Evolutionary conservation across 2,888 invertebrate species (phyloP), one percentile per base, ranked within the genome.

Genomic region (Zygogramma bicolorata): DNA sequence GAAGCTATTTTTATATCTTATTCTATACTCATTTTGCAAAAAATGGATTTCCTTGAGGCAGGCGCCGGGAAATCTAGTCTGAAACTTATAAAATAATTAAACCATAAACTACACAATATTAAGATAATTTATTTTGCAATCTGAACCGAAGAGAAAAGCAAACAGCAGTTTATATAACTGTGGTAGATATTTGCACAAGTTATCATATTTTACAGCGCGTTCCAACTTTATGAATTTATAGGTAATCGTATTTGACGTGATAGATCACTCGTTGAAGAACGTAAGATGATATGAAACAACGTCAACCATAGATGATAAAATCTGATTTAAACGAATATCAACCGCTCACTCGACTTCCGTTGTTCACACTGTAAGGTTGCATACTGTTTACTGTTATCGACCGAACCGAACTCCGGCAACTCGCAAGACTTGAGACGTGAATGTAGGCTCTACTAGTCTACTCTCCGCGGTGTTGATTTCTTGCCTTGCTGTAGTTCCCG

Each of bases 311-410:
- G n/a, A n/a, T 53, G 53, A 53, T 53, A 53, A 53, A 53, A 53
- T 7, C 53, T 27, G 53, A 53, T 25, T 27, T 10, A 7, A n/a
- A 7, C 27, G 5, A 25, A 27, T n/a, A 22, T 53, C 46, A 46
- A 46, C 25, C 53, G 25, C 27, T 53, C 53, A 53, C 53, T 53
- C 22, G 13, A 27, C 53, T 53, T 53, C 2, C n/a, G 53, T 53
- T 53, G 53, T n/a, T 53, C 53, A 53, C 53, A n/a, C 53, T 53
- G 53, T 53, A 53, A 53, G n/a, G 53, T 53, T 53, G 25, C 53
- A 53, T 27, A 53, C 53, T 53, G 53, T 53, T 53, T 53, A 53
- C 53, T 25, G 53, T 53, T 53, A 53, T 53, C 53, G 53, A 53
- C 53, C 53, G 53, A 53, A 27, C 53, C 53, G 53, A 53, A 25